Evolutionary conservation across 1,140 invertebrate species (phyloP).

Genomic region (Ganaspis sp.): DNA sequence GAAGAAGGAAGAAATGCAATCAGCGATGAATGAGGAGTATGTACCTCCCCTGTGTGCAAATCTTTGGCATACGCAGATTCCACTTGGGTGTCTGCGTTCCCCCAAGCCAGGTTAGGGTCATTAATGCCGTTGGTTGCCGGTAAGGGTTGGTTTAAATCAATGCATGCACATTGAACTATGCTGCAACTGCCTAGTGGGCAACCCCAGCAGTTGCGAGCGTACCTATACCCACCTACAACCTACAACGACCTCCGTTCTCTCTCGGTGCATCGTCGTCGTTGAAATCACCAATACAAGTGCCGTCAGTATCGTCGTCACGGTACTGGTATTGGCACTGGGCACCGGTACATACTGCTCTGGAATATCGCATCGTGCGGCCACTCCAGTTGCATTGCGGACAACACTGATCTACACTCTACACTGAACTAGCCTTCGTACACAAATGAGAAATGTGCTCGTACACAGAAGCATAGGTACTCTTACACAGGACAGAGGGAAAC

Average conservation of each 20-base stretch:
- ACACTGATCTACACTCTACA: slow-evolving; percentile 54
- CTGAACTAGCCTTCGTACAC: slow-evolving; percentile 44
- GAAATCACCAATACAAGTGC: slow-evolving; percentile 67
- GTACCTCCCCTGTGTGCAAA: slow-evolving; percentile 34
- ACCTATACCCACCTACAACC: slow-evolving; percentile 23
- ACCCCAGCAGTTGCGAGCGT: slow-evolving; percentile 29
- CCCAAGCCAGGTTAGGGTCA: slow-evolving; percentile 25
- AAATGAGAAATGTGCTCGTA: slow-evolving; percentile 38
- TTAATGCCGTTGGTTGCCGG: slow-evolving; percentile 34
- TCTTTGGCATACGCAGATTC: slow-evolving; percentile 32
- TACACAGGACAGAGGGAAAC: slow-evolving; percentile 41
- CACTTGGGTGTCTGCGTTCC: slow-evolving; percentile 36
- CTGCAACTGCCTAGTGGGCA: slow-evolving; percentile 4
- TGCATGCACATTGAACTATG: slow-evolving; percentile 49
- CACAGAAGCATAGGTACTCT: slow-evolving; percentile 39
- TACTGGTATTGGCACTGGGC: slow-evolving; percentile 45
- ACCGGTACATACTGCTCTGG: slow-evolving; percentile 30
- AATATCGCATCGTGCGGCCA: slow-evolving; percentile 61
- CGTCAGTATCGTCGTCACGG: slow-evolving; percentile 56
- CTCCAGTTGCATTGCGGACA: slow-evolving; percentile 66
- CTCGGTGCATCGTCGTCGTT: slow-evolving; percentile 62
- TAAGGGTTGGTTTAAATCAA: slow-evolving; percentile 65
- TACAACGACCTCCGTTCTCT: slow-evolving; percentile 43
- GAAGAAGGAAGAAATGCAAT: slow-evolving; percentile 12
- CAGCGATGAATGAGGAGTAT: slow-evolving; percentile 20